Percentiles rank a stretch among this genome's conserved stretches.
Conservation (phyloP, 2,113 vertebrate genomes). For the Pogonocichla stellata region DNA sequence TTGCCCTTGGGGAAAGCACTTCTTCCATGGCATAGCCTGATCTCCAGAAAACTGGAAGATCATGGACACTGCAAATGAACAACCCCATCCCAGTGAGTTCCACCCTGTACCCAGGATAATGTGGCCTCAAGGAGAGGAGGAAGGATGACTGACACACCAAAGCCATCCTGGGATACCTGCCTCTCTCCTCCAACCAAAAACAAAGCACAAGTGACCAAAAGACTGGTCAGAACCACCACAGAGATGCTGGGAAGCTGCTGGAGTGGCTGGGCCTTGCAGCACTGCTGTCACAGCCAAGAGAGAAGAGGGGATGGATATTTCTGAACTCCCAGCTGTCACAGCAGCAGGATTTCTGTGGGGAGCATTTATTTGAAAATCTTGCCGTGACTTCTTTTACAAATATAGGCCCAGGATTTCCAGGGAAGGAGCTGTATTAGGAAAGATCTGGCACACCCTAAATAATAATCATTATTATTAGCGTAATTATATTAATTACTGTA, state of each 20-base stretch:
- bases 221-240: not conserved
- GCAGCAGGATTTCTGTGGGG: not conserved
- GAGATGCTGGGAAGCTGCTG: not conserved
- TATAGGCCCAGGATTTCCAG: conserved; percentile 2
- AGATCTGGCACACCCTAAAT: conserved; percentile 26
- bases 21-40: not conserved
- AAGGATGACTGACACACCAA: not conserved
- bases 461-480: conserved; percentile 43
- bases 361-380: not conserved
- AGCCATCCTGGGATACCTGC: not conserved
- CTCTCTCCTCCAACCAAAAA: not conserved
- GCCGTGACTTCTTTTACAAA: not conserved
- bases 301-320: not conserved
- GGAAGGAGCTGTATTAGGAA: not conserved
- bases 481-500: conserved; percentile 51
- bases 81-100: not conserved
- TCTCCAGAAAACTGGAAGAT: not conserved
- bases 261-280: not conserved
- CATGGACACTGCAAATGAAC: not conserved
- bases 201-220: not conserved
- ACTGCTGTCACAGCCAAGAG: not conserved
- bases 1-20: not conserved
- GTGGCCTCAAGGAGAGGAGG: not conserved
- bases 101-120: fast-evolving
- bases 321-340: not conserved